Evolutionary conservation across 2,888 invertebrate species (phyloP).

Genomic region (Dendrolimus houi): DNA sequence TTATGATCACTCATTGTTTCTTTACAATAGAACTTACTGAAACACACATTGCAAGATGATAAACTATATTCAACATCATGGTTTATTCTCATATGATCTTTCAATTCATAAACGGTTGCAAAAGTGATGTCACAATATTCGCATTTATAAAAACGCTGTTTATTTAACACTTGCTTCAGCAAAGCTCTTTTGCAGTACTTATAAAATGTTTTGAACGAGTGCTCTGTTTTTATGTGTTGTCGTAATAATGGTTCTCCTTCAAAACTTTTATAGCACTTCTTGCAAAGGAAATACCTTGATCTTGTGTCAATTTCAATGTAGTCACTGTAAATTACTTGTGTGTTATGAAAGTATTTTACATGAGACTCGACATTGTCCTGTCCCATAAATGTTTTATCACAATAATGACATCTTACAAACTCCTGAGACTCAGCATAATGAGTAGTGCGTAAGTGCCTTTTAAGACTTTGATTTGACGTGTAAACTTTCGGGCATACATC

Average conservation of each 20-base stretch:
- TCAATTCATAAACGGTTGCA: conserved; percentile 37
- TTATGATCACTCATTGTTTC: conserved; percentile 41
- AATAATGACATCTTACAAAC: conserved; percentile 20
- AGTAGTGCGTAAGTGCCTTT: conserved; percentile 31
- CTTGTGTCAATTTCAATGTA: background rate
- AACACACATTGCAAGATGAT: conserved; percentile 55
- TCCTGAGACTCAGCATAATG: conserved; percentile 29
- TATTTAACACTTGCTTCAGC: conserved; percentile 20
- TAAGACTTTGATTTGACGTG: conserved; percentile 47
- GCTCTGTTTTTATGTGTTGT: conserved; percentile 43
- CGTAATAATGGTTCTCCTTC: conserved; percentile 34
- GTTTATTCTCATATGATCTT: conserved; percentile 41
- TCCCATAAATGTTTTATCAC: conserved; percentile 21
- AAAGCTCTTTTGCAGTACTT: conserved; percentile 44
- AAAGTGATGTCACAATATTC: conserved; percentile 40
- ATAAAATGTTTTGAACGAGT: conserved; percentile 49
- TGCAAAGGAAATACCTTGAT: conserved; percentile 22
- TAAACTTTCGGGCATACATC: conserved; percentile 51
- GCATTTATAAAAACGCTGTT: conserved; percentile 29
- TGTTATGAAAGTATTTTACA: conserved; percentile 9
- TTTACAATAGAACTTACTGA: conserved; percentile 45
- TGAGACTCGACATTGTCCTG: conserved; percentile 28
- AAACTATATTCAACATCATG: conserved; percentile 45
- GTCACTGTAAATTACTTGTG: background rate
- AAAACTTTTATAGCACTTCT: conserved; percentile 32